These are phyloP conservation scores for Lepisosteus oculatus DNA, from an alignment of 2,113 vertebrate genomes.

Conservation along the genomic window DNA sequence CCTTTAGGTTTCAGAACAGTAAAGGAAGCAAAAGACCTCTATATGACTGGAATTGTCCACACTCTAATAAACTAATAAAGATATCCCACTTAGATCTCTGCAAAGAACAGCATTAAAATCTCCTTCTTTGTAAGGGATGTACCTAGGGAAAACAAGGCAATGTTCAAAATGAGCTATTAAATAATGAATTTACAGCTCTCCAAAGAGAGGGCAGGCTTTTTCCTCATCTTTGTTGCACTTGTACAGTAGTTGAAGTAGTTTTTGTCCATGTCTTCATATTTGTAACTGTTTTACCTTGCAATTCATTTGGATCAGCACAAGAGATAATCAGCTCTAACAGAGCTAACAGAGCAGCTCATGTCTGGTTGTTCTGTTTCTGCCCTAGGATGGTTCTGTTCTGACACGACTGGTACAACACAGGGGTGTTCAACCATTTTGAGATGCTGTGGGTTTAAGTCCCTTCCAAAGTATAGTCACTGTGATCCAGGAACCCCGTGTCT, in stretches of 20 bases:
- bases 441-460: too few species aligned
- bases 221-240: too few species aligned
- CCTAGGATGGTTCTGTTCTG: conserved; percentile 5
- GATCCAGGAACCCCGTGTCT: too few species aligned
- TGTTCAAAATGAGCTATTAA: background rate
- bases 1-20: too few species aligned
- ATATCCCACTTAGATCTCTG: background rate
- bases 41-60: background rate
- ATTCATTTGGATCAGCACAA: conserved; percentile 26
- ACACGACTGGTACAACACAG: conserved; percentile 8
- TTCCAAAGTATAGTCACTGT: too few species aligned
- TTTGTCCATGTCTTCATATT: too few species aligned
- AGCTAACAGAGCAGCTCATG: conserved; percentile 25
- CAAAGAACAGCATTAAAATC: background rate
- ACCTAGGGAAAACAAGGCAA: background rate
- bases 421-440: conserved; percentile 29
- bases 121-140: background rate
- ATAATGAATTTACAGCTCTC: too few species aligned
- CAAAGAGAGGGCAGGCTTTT: too few species aligned
- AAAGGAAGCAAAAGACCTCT: background rate
- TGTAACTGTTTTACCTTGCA: background rate
- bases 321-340: conserved; percentile 17
- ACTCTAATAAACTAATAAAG: background rate
- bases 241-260: too few species aligned
- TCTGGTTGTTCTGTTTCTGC: conserved; percentile 23